Conservation (phyloP, 2,888 invertebrate species). For the Malacosoma neustria region DNA sequence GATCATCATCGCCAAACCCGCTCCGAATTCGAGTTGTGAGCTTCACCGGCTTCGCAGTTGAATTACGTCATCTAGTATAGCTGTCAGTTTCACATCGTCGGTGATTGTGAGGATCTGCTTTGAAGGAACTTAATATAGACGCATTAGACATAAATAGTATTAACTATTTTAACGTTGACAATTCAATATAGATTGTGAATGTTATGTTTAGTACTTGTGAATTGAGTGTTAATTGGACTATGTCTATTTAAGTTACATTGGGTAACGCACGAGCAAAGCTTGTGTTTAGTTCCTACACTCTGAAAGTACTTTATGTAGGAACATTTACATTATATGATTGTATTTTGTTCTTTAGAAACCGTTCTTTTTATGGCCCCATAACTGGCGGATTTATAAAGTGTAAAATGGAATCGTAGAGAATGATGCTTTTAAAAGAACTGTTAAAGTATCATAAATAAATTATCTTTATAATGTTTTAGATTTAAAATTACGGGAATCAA, state of each 20-base stretch:
- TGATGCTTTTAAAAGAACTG: neutral
- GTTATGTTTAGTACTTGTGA: constrained; percentile 16
- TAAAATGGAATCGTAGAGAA: neutral
- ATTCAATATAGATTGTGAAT: neutral
- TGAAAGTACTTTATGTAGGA: constrained; percentile 34
- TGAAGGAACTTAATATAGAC: neutral
- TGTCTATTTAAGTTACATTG: constrained; percentile 36
- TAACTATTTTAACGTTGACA: neutral
- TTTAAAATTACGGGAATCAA: constrained; percentile 27
- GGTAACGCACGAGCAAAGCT: constrained; percentile 60
- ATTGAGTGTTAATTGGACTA: constrained; percentile 29
- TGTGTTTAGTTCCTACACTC: constrained; percentile 70
- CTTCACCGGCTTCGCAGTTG: constrained; percentile 1
- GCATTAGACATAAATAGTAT: neutral
- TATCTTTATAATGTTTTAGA: constrained; percentile 12
- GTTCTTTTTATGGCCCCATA: constrained; percentile 20
- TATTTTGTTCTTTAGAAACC: too few species aligned
- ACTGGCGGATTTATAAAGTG: too few species aligned
- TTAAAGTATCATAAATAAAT: neutral
- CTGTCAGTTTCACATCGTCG: constrained; percentile 38
- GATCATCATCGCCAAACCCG: constrained; percentile 66
- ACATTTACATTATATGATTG: constrained; percentile 10
- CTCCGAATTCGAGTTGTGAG: constrained; percentile 68
- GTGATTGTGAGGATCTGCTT: neutral
- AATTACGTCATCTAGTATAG: constrained; percentile 8